phyloP scores from a whole-genome alignment of 1,140 invertebrate species.

The Megalonaias nervosa region DNA sequence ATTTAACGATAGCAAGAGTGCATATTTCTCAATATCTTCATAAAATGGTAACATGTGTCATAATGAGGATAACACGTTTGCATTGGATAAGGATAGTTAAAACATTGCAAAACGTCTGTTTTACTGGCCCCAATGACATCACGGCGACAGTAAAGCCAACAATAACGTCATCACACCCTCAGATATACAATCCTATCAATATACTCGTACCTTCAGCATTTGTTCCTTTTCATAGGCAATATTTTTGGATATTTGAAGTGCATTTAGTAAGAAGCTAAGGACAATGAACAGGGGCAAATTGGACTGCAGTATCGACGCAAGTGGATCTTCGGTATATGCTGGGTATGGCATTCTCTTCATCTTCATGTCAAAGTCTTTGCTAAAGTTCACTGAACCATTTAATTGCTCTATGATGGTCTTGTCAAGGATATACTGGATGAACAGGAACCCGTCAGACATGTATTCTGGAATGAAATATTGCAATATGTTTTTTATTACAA shows the following conservation, averaged over 20 bases:
- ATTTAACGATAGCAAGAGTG: no score
- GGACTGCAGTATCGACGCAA: conserved; percentile 41
- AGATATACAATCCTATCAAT: no score
- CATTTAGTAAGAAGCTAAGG: conserved; percentile 78
- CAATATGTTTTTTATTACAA: no score
- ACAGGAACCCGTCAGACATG: conserved; percentile 78
- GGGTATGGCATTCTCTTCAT: conserved; percentile 72
- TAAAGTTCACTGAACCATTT: not conserved
- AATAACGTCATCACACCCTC: no score
- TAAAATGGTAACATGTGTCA: no score
- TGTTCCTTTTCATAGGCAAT: conserved; percentile 68
- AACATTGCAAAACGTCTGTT: no score
- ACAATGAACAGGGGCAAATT: conserved; percentile 73
- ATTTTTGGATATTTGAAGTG: conserved; percentile 60
- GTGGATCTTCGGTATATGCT: conserved; percentile 54
- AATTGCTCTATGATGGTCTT: conserved; percentile 73
- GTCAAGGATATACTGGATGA: conserved; percentile 78
- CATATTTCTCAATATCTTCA: no score
- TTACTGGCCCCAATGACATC: no score
- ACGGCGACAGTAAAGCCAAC: no score
- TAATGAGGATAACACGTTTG: no score
- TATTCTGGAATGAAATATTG: conserved; percentile 74
- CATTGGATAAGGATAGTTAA: no score
- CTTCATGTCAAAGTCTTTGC: conserved; percentile 37
- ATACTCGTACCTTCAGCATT: conserved; percentile 62